phyloP scores from a whole-genome alignment of 2,797 vertebrate species.

The Sebastes baramenuke region DNA sequence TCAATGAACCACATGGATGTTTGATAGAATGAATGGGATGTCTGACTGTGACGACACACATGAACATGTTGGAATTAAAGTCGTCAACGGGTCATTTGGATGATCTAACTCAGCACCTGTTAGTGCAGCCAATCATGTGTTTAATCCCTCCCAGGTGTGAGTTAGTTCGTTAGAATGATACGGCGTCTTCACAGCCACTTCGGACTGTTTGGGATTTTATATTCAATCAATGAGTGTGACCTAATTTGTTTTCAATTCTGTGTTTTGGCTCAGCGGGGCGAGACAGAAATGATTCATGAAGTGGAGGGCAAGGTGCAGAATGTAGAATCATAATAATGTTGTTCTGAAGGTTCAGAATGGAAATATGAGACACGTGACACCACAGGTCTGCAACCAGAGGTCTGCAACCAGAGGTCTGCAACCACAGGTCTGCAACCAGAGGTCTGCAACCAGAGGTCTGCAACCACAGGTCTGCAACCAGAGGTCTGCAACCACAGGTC shows the following conservation, averaged over 20 bases:
- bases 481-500: too few relatives aligned
- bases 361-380: too few relatives aligned
- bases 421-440: too few relatives aligned
- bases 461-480: too few relatives aligned
- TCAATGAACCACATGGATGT: not conserved
- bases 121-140: not conserved
- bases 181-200: not conserved
- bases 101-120: not conserved
- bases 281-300: too few relatives aligned
- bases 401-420: too few relatives aligned
- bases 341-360: too few relatives aligned
- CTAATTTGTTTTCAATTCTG: not conserved
- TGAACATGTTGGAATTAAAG: not conserved
- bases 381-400: too few relatives aligned
- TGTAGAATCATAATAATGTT: too few relatives aligned
- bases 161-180: not conserved
- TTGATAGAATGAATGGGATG: not conserved
- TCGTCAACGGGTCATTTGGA: conserved; percentile 1
- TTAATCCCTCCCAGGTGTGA: not conserved
- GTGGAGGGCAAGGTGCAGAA: too few relatives aligned
- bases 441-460: too few relatives aligned
- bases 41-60: not conserved
- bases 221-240: not conserved
- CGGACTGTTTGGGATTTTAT: not conserved
- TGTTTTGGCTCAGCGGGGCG: too few relatives aligned